phyloP scores from a whole-genome alignment of 2,113 vertebrate species.

The Aspiorhynchus laticeps region DNA sequence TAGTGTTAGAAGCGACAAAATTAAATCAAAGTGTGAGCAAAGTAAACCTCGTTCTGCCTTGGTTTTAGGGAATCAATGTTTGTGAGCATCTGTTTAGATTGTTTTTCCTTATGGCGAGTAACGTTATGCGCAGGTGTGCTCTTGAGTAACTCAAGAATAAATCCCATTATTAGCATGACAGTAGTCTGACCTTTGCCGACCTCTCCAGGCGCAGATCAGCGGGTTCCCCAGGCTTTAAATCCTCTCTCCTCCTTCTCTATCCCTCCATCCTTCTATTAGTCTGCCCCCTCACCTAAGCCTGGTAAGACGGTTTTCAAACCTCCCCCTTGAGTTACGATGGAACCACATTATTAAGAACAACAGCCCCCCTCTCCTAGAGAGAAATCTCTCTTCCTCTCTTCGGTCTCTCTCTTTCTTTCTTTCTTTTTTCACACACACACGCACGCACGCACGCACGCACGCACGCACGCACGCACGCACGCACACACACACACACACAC shows the following conservation, averaged over 20 bases:
- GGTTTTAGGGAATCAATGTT: not conserved
- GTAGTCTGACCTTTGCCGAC: constrained; percentile 74
- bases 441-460: no score
- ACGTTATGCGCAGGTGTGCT: not conserved
- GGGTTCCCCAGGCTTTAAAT: constrained; percentile 59
- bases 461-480: no score
- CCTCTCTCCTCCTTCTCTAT: constrained; percentile 50
- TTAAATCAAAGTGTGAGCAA: constrained; percentile 7
- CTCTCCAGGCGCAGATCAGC: constrained; percentile 68
- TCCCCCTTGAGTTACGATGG: constrained; percentile 55
- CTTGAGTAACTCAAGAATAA: constrained; percentile 61
- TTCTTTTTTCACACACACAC: not conserved
- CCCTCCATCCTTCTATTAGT: constrained; percentile 51
- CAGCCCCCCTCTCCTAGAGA: constrained; percentile 24
- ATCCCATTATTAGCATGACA: constrained; percentile 80
- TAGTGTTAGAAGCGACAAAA: not conserved
- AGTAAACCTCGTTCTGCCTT: constrained; percentile 4
- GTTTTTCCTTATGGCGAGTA: constrained; percentile 17
- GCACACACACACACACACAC: not conserved
- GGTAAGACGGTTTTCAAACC: constrained; percentile 48
- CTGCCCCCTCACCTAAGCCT: constrained; percentile 67
- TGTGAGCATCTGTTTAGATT: constrained; percentile 13
- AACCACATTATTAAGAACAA: constrained; percentile 50
- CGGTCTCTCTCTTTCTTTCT: constrained; percentile 8
- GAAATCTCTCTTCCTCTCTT: constrained; percentile 63